phyloP scores from a whole-genome alignment of 2,113 vertebrate genomes.

The Nannobrachium achirus region DNA sequence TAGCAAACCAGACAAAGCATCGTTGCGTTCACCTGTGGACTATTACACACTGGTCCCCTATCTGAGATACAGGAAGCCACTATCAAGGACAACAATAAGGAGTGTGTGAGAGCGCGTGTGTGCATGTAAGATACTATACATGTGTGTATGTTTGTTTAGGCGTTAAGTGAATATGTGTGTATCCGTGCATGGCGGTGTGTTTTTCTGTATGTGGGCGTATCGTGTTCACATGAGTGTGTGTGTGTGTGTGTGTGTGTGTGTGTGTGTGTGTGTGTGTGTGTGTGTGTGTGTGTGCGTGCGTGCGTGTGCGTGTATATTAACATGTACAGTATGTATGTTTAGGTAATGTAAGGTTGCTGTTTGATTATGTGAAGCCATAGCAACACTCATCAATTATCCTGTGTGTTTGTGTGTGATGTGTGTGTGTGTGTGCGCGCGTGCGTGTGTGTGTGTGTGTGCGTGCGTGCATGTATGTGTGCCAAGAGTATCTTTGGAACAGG shows the following conservation, averaged over 20 bases:
- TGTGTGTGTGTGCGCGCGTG: neutral
- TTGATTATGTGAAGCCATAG: constrained; percentile 4
- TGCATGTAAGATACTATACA: neutral
- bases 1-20: neutral
- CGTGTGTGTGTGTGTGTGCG: constrained; percentile 1
- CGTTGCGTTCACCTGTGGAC: neutral
- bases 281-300: too few species aligned
- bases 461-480: neutral
- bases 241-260: neutral
- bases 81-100: constrained; percentile 8
- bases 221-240: neutral
- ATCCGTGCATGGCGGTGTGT: neutral
- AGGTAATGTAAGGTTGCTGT: constrained; percentile 12
- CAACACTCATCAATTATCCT: constrained; percentile 16
- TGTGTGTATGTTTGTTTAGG: neutral
- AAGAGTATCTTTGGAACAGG: neutral
- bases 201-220: neutral
- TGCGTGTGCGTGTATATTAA: too few species aligned
- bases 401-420: neutral
- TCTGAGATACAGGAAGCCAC: constrained; percentile 4
- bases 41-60: neutral
- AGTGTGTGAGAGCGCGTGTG: constrained; percentile 1
- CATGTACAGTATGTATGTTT: neutral
- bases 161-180: neutral
- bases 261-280: too few species aligned